Conservation (phyloP, 2,888 invertebrate species). For the Sarcophaga carnaria region DNA sequence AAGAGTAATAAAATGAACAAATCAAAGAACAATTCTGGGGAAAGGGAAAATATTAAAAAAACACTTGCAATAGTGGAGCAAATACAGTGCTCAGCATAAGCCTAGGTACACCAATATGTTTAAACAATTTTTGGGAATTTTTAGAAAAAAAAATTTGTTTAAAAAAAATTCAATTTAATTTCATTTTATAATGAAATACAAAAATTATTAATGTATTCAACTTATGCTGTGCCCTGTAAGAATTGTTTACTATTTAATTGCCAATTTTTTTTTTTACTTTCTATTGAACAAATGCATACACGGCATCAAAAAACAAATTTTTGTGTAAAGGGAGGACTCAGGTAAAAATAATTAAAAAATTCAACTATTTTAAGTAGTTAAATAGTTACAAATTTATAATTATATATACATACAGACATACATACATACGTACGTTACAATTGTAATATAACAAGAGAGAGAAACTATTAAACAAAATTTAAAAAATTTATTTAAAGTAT, state of each 20-base stretch:
- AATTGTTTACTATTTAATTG: slow-evolving; percentile 40
- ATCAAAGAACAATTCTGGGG: too few relatives aligned
- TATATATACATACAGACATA: neutral
- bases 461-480: neutral
- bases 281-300: neutral
- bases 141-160: neutral
- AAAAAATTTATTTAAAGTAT: neutral
- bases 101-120: too few relatives aligned
- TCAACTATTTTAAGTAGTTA: slow-evolving; percentile 64
- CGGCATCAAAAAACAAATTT: neutral
- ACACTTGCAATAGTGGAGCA: too few relatives aligned
- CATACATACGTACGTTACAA: neutral
- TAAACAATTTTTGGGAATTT: neutral
- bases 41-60: too few relatives aligned
- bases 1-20: too few relatives aligned
- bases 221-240: neutral
- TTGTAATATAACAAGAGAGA: neutral
- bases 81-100: too few relatives aligned
- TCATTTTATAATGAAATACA: too few relatives aligned
- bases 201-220: too few relatives aligned
- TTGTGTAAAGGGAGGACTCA: slow-evolving; percentile 63
- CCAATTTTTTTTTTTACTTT: slow-evolving; percentile 37
- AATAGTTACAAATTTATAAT: slow-evolving; percentile 45
- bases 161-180: neutral
- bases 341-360: slow-evolving; percentile 46